Evolutionary conservation across 2,113 vertebrate genomes (phyloP), one percentile per base, ranked within the genome.

Genomic region (Dolichotis patagonum): DNA sequence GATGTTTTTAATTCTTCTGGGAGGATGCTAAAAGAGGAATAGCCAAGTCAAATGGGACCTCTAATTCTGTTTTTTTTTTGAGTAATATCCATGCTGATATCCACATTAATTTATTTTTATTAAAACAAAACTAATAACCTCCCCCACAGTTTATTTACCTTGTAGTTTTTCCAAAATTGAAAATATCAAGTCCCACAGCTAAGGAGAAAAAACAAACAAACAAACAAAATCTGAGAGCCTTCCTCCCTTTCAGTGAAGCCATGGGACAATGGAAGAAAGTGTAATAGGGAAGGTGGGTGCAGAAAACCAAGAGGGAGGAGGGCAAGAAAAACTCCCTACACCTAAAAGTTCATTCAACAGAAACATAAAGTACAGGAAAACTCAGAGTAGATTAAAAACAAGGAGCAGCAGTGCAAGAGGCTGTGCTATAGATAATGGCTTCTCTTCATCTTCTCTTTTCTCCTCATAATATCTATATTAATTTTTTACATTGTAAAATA

Each of bases 151-250:
- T 98, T 98, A 98, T 98, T 98, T 97, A 97, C 98, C 97, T 97
- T 98, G 98, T 93, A 97, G 98, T 98, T 98, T 90, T 98, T 98
- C 96, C 97, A 98, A 98, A 98, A 98, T 98, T 95, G 97, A 98
- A 98, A 98, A 98, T 98, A 98, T 96, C 97, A 97, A 98, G 98
- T 98, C 97, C 98, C 98, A 98, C 97, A 89, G 97, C 98, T 98
- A 98, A 93, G 92, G 92, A 97, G 88, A 96, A 96, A 92, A 93
- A 97, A 41, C n/a, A 35, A 96, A 97, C 65, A 49, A 97, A 97
- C 80, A 95, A 86, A 89, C 63, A 97, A 96, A 95, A 94, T 91
- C 56, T 5, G 38, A 92, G 95, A 95, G 73, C 87, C 88, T 94
- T 69, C 88, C 77, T 75, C 75, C 86, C 19, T 71, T 63, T 95